A percentile compares a stretch with the other conserved stretches of the same genome.
These are phyloP conservation scores for Mixornis gularis DNA, from an alignment of 2,113 vertebrate genomes.

Conservation along the genomic window DNA sequence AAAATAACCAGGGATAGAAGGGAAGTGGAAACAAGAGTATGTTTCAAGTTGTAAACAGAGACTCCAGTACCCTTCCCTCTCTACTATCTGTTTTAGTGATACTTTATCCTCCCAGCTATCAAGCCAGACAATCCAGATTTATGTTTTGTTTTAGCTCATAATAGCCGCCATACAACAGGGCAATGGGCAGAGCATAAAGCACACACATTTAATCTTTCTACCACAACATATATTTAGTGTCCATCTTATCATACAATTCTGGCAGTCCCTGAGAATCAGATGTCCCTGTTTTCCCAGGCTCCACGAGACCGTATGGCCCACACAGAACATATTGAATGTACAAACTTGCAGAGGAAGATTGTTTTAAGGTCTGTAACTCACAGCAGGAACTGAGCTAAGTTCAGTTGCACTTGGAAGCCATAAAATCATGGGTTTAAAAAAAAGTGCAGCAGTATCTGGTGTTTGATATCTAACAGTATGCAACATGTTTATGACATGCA, in stretches of 20 bases:
- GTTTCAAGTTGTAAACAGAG: neutral
- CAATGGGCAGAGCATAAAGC: neutral
- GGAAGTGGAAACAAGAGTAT: neutral
- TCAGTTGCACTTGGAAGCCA: slow-evolving; percentile 59
- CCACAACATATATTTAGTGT: neutral
- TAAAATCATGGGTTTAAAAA: slow-evolving; percentile 63
- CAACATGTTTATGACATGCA: slow-evolving; percentile 60
- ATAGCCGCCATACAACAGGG: neutral
- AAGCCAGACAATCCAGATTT: slow-evolving; percentile 3
- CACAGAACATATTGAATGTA: neutral
- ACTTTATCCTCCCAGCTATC: slow-evolving; percentile 5
- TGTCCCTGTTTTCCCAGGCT: slow-evolving; percentile 33
- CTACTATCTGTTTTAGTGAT: neutral
- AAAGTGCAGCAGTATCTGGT: slow-evolving; percentile 55
- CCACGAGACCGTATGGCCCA: neutral
- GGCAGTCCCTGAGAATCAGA: neutral
- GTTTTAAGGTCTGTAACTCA: slow-evolving; percentile 38
- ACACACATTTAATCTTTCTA: slow-evolving; percentile 12
- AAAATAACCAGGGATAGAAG: neutral
- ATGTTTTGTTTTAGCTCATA: neutral
- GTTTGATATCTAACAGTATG: slow-evolving; percentile 59
- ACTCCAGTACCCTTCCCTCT: neutral
- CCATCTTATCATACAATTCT: neutral
- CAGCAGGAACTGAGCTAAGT: slow-evolving; percentile 58
- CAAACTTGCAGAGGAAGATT: slow-evolving; percentile 44